These are phyloP conservation scores for Rhombomys opimus DNA, from an alignment of 2,113 vertebrate genomes.

Conservation along the genomic window DNA sequence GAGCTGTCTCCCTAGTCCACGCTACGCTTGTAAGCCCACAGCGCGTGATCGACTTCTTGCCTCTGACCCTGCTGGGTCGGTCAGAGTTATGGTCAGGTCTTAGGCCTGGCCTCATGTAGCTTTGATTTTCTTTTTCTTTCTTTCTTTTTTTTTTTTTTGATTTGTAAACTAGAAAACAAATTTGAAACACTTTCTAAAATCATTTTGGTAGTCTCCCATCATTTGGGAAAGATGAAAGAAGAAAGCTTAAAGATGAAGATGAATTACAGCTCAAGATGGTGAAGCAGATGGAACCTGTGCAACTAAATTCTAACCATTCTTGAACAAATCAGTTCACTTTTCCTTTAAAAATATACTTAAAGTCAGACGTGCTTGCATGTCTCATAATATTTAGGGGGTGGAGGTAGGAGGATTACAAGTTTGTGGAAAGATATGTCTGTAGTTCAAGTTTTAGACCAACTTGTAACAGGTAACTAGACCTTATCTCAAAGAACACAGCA, in stretches of 20 bases:
- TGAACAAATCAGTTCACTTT: constrained; percentile 46
- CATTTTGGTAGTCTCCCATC: constrained; percentile 42
- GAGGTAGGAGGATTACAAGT: not conserved
- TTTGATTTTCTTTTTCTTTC: constrained; percentile 23
- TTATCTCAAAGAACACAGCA: not conserved
- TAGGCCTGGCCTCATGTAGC: not conserved
- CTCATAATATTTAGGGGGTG: not conserved
- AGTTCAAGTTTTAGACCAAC: not conserved
- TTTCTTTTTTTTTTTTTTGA: constrained; percentile 52
- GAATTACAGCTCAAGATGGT: not conserved
- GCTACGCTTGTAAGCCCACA: not conserved
- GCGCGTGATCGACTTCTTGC: not conserved
- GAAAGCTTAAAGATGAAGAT: constrained; percentile 34
- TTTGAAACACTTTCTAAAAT: constrained; percentile 61
- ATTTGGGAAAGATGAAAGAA: constrained; percentile 46
- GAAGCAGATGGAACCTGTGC: not conserved
- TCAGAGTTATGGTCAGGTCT: constrained; percentile 34
- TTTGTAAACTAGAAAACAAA: constrained; percentile 36
- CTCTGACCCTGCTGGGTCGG: not conserved
- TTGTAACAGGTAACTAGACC: not conserved
- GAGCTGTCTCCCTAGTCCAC: not conserved
- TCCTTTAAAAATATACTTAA: constrained; percentile 47
- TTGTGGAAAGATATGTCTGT: not conserved
- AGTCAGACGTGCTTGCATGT: not conserved
- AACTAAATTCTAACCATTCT: constrained; percentile 31